Evolutionary conservation across 2,888 invertebrate species (phyloP), one percentile per base, ranked within the genome.

Genomic region (Eugnorisma glareosa): DNA sequence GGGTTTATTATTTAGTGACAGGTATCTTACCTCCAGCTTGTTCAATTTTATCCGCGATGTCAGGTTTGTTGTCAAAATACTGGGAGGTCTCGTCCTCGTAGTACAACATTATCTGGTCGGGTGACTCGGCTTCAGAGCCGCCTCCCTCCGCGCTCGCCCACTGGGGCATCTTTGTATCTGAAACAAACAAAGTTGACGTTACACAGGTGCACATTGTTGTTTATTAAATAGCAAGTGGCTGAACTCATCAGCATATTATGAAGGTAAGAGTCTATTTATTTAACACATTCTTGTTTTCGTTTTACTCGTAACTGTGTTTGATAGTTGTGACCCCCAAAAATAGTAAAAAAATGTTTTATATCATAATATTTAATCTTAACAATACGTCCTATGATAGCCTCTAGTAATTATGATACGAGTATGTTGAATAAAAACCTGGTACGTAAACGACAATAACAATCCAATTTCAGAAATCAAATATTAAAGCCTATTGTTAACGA

Each of bases 111-210:
- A 90, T 89, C 83, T 94, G 93, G 74, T 93, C 93, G 21, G 94
- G 94, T 13, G 94, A 93, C 78, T 93, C 92, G 18, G 93, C 93
- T 75, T 93, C 93, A 11, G 93, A 90, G 69, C 91, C 93, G 59
- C 90, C 93, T 54, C 90, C 92, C 77, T 94, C 94, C 54, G 90
- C 92, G 72, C 92, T 94, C 73, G 94, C 93, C 94, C 94, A 95
- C 86, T 94, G 94, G 82, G 94, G 95, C 95, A 95, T 95, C 82
- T 81, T 90, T 61, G 37, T 73, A 73, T 87, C 86, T 90, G 83
- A 81, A 90, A 85, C 40, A 79, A 82, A 73, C 3, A 78, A 48
- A 69, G 4, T 37, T 61, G 43, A 31, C 21, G 43, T 81, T 73
- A 76, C 57, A 73, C 69, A 63, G 73, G 48, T 71, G 80, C 13